Conservation (phyloP, 2,113 vertebrate genomes). For the Dinomys branickii region DNA sequence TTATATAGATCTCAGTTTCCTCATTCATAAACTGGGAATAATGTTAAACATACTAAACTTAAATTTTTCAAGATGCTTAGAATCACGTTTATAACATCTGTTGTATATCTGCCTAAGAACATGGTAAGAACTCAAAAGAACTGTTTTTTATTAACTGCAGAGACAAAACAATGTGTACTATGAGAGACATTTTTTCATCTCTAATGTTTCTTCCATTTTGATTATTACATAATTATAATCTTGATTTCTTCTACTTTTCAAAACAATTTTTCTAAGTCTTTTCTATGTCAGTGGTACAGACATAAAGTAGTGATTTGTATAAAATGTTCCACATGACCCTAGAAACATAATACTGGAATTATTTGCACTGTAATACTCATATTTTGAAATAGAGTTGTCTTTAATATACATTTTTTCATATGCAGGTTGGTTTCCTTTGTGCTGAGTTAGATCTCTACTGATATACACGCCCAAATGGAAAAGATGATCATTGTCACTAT, state of each 20-base stretch:
- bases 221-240: not conserved
- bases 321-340: not conserved
- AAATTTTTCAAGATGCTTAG: not conserved
- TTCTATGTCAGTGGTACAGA: not conserved
- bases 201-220: not conserved
- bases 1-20: not conserved
- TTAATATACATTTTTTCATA: not conserved
- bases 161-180: not conserved
- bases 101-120: not conserved
- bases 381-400: constrained; percentile 37
- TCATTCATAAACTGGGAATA: not conserved
- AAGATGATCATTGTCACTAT: not conserved
- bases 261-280: constrained; percentile 21
- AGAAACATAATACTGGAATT: not conserved
- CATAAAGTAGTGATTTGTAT: not conserved
- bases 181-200: not conserved
- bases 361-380: not conserved
- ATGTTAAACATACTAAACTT: not conserved
- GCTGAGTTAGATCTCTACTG: not conserved
- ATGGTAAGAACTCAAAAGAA: not conserved
- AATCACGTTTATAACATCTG: not conserved
- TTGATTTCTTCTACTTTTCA: not conserved
- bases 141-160: not conserved
- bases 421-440: not conserved
- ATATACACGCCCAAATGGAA: not conserved